These are phyloP conservation scores for Zaprionus capensis DNA, from an alignment of 1,140 invertebrate species.

Conservation along the genomic window DNA sequence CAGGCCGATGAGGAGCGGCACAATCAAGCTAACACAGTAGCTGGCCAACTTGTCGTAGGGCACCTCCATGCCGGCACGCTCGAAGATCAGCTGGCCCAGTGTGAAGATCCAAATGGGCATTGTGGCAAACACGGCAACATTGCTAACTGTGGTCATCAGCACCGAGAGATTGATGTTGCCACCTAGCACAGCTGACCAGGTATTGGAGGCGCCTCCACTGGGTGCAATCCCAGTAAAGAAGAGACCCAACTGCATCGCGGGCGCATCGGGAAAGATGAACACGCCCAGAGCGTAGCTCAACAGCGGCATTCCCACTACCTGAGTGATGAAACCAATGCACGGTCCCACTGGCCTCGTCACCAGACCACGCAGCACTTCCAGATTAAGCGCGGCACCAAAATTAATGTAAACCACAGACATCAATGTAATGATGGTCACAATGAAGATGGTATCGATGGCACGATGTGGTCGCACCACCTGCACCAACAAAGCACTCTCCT, in stretches of 20 bases:
- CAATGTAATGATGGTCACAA: constrained; percentile 90
- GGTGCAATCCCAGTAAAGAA: constrained; percentile 96
- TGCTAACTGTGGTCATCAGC: constrained; percentile 96
- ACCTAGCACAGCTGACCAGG: constrained; percentile 94
- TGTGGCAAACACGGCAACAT: constrained; percentile 94
- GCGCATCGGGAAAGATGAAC: constrained; percentile 89
- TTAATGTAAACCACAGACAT: constrained; percentile 95
- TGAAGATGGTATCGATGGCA: constrained; percentile 91
- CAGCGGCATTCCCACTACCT: constrained; percentile 95
- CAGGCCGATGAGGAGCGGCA: constrained; percentile 93
- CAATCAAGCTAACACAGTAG: constrained; percentile 91
- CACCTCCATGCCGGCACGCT: constrained; percentile 88
- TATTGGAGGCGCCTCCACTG: constrained; percentile 97
- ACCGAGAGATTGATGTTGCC: constrained; percentile 96
- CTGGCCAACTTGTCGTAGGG: constrained; percentile 92
- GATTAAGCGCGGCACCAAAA: constrained; percentile 96
- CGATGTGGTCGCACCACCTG: constrained; percentile 87
- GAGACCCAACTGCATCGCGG: constrained; percentile 92
- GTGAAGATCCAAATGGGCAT: constrained; percentile 98
- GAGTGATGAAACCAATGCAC: constrained; percentile 91
- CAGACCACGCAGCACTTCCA: constrained; percentile 88
- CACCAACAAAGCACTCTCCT: constrained; percentile 77
- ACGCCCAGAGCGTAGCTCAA: constrained; percentile 91
- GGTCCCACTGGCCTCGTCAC: constrained; percentile 92
- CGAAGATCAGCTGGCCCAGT: constrained; percentile 93